Conservation (phyloP, 1,140 invertebrate species). For the Drosophila paulistorum region DNA sequence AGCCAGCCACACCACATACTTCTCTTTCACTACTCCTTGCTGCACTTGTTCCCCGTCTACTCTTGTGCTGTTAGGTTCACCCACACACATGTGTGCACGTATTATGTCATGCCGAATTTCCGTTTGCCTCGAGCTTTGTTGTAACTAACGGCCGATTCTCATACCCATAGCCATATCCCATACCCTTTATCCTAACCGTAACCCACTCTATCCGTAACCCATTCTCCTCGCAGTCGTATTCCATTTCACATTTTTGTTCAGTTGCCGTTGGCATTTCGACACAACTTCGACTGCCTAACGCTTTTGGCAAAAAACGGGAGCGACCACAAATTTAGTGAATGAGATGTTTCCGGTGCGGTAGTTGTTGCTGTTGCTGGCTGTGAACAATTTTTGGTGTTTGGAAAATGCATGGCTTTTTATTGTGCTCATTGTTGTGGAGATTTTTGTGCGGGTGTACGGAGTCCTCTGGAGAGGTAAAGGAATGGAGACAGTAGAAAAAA, state of each 20-base stretch:
- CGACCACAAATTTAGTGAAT: constrained; percentile 81
- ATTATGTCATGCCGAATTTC: constrained; percentile 81
- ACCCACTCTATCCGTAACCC: constrained; percentile 4
- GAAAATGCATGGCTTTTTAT: constrained; percentile 81
- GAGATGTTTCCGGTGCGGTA: constrained; percentile 78
- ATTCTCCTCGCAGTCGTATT: not conserved
- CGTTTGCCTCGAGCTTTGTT: constrained; percentile 76
- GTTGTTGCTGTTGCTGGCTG: constrained; percentile 28
- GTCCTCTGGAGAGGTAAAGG: not conserved
- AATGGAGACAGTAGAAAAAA: constrained; percentile 27
- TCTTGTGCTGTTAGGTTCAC: constrained; percentile 11
- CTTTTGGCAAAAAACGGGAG: constrained; percentile 60
- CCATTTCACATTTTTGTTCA: constrained; percentile 8
- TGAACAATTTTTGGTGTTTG: constrained; percentile 79
- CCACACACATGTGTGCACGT: constrained; percentile 69
- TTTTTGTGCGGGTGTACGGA: constrained; percentile 12
- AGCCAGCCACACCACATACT: constrained; percentile 33
- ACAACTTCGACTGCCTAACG: constrained; percentile 78
- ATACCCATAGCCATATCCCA: constrained; percentile 9
- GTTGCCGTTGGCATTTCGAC: constrained; percentile 69
- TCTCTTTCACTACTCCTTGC: constrained; percentile 20
- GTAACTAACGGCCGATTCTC: constrained; percentile 64
- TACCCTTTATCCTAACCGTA: constrained; percentile 6
- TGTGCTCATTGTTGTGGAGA: constrained; percentile 73
- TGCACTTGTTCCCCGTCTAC: not conserved